Base-by-base conservation (phyloP, 1,140 invertebrate species). In the Brachionus angularis region DNA sequence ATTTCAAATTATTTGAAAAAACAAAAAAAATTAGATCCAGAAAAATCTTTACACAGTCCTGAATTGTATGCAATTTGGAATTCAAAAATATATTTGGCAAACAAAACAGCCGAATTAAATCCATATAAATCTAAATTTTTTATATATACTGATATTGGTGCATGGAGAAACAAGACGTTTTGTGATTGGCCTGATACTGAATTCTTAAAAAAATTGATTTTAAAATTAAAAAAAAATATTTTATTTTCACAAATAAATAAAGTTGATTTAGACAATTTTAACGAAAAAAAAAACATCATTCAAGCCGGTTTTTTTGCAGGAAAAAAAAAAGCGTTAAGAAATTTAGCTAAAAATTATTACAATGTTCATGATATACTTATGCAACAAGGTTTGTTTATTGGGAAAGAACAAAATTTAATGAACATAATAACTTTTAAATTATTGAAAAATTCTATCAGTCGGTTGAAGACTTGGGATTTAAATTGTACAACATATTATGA, bases 371-470 rank as follows among this genome's bases (percentile, higher is more conserved):
- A 58, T 34, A n/a, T 21, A 12, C 34, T 16, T 16, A 25, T 33
- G 8, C 21, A 52, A 5, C 16, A 16, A 16, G 31, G 23, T 21
- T 34, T 58, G 16, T 58, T 58, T 34, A 34, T 58, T 23, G 53
- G 53, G 3, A 58, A 58, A 58, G 53, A 58, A 4, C 53, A 58
- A 18, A 34, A 58, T 10, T 8, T 58, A 18, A 36, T 58, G 53
- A 36, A 58, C 36, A n/a, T 10, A 1, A 14, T 58, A 16, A 33
- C 33, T 3, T 36, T 58, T 16, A 21, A 16, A 21, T 33, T 36
- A 7, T 36, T n/a, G n/a, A n/a, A n/a, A 52, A 25, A 21, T 25
- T 5, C 7, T 14, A 27, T 25, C n/a, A 25, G 18, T 25, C 34
- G 31, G 21, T 12, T 58, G 3, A 52, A 25, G 29, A 52, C 49